phyloP scores from a whole-genome alignment of 2,888 invertebrate genomes.

The Hirudinaria manillensis region DNA sequence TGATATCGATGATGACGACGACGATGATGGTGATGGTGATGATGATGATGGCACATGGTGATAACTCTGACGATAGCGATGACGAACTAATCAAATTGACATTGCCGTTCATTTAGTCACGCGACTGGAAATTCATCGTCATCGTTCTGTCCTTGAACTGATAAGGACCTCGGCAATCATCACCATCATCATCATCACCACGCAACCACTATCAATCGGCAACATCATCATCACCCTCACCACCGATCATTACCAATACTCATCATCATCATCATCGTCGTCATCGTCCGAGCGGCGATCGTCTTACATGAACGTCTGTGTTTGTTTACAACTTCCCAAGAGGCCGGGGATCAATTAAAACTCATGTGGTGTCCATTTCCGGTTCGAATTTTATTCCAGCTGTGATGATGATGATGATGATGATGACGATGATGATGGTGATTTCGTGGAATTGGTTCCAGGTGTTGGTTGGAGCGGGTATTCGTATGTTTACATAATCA shows the following conservation, averaged over 20 bases:
- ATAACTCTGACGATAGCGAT: background rate
- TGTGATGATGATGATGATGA: too few relatives aligned
- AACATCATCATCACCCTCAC: conserved; percentile 30
- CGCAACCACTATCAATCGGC: conserved; percentile 5
- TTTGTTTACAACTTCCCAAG: too few relatives aligned
- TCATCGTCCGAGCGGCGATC: conserved; percentile 18
- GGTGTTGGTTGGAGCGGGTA: too few relatives aligned
- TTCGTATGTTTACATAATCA: too few relatives aligned
- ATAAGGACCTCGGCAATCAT: background rate
- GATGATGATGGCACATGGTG: background rate
- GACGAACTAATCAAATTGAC: too few relatives aligned
- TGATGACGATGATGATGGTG: too few relatives aligned
- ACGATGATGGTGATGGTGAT: background rate
- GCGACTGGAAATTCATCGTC: background rate
- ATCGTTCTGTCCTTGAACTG: background rate
- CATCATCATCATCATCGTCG: conserved; percentile 30
- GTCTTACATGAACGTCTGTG: too few relatives aligned
- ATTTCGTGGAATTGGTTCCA: too few relatives aligned
- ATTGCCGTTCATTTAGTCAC: background rate
- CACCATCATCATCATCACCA: conserved; percentile 30
- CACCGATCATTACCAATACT: conserved; percentile 10
- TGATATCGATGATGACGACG: background rate
- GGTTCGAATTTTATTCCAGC: too few relatives aligned
- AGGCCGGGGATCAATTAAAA: too few relatives aligned
- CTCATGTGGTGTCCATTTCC: too few relatives aligned